Evolutionary conservation across 2,797 vertebrate genomes (phyloP), one percentile per base, ranked within the genome.

Genomic region (Sarcophilus harrisii): DNA sequence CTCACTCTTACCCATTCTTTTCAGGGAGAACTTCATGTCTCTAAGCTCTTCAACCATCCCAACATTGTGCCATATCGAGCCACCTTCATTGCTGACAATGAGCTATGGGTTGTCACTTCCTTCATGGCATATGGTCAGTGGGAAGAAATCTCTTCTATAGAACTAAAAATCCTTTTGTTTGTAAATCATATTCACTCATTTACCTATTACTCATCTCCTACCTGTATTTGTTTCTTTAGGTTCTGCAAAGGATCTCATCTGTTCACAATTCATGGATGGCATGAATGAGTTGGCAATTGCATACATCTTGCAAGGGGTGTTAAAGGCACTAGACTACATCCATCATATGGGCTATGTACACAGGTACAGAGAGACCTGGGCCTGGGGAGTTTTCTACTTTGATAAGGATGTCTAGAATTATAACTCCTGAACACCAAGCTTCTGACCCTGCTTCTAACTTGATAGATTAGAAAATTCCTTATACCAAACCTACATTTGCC

Each of bases 281-380:
- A 99, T 99, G 99, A 99, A 95, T 58, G 99, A 99, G 96, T 98
- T 99, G 98, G 99, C 99, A 5, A 99, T 99, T 60, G 99, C 99
- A 0, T 99, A 99, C 96, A 99, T 99, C 97, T 98, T 99, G 91
- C 99, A 99, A 91, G 99, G 99, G 0, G 99, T 99, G 93, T 98
- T 99, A 58, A 99, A 99, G 98, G 99, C 99, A 6, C 99, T 99
- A 57, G 99, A 99, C 97, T 99, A 99, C 98, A 99, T 99, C 98
- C 99, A 99, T 98, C 99, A 99, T 95, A 99, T 99, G 99, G 99
- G 99, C 98, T 99, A 99, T 0, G 99, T 99, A 66, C 99, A 99
- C 97, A 99, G 99, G 99, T 99, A 94, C 54, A 3, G 55, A 49
- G 21, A 87, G 73, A 32, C 18, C 38, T 49, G 27, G 73, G 73